Evolutionary conservation across 37 sponge, comb jelly and placozoan species (phyloP).

Genomic region (Spongilla lacustris): DNA sequence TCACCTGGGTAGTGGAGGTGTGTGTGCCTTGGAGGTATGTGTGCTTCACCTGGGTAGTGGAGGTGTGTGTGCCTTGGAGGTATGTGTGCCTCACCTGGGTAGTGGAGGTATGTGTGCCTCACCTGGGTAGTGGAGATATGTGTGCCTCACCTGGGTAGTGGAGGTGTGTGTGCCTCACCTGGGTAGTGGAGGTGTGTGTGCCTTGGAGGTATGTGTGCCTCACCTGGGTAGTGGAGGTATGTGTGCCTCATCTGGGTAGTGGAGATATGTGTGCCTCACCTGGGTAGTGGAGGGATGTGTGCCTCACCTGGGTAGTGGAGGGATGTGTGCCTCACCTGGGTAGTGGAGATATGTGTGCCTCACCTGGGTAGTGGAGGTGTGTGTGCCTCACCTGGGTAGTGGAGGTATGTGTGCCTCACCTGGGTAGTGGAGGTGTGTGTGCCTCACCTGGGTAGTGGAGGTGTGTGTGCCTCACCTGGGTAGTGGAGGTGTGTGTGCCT

Average conservation of each 20-base stretch:
- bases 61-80: not conserved
- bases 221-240: not conserved
- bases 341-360: not conserved
- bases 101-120: too few relatives aligned
- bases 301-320: slow-evolving; percentile 22
- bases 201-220: not conserved
- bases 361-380: not conserved
- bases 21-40: not conserved
- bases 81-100: too few relatives aligned
- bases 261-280: too few relatives aligned
- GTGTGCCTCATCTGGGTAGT: not conserved
- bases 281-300: too few relatives aligned
- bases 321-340: not conserved
- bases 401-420: too few relatives aligned
- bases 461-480: too few relatives aligned
- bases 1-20: not conserved
- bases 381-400: too few relatives aligned
- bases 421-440: too few relatives aligned
- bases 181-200: not conserved
- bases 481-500: too few relatives aligned
- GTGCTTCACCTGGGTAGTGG: not conserved
- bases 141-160: too few relatives aligned
- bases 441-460: too few relatives aligned
- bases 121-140: too few relatives aligned
- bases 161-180: not conserved